These are phyloP conservation scores for Panagrolaimus sp. DNA, from an alignment of 1,140 invertebrate species.

Conservation along the genomic window DNA sequence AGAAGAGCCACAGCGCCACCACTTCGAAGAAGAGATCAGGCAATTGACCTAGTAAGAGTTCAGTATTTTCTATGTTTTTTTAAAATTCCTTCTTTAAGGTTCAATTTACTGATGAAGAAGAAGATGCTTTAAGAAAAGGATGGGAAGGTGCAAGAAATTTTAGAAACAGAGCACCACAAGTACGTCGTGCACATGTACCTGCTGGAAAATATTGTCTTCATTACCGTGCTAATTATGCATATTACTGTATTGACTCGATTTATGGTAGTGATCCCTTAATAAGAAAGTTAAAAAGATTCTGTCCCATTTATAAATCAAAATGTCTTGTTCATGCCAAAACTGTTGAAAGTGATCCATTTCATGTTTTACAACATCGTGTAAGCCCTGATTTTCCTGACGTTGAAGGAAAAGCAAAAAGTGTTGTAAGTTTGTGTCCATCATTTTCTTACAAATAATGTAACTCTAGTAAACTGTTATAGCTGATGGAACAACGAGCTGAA, in stretches of 20 bases:
- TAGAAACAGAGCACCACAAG: background rate
- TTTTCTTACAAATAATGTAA: background rate
- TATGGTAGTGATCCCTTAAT: background rate
- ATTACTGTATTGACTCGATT: conserved; percentile 9
- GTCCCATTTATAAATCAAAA: conserved; percentile 17
- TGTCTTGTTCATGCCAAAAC: conserved; percentile 8
- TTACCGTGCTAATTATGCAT: conserved; percentile 19
- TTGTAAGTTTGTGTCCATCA: background rate
- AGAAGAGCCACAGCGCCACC: background rate
- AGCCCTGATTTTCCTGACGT: conserved; percentile 4
- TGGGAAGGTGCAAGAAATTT: conserved; percentile 1
- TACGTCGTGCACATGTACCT: background rate
- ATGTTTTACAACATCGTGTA: conserved; percentile 14
- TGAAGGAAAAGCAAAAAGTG: background rate
- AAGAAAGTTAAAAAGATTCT: conserved; percentile 14
- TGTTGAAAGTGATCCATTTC: conserved; percentile 12
- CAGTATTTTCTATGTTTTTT: background rate
- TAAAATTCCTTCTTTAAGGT: background rate
- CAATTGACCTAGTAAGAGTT: background rate
- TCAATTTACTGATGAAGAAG: conserved; percentile 12
- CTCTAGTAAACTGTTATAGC: background rate
- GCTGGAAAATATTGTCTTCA: conserved; percentile 20
- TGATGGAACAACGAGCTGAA: background rate
- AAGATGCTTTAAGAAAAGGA: background rate
- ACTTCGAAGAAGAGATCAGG: background rate